phyloP scores from a whole-genome alignment of 2,888 invertebrate genomes.

The Pherbina coryleti region DNA sequence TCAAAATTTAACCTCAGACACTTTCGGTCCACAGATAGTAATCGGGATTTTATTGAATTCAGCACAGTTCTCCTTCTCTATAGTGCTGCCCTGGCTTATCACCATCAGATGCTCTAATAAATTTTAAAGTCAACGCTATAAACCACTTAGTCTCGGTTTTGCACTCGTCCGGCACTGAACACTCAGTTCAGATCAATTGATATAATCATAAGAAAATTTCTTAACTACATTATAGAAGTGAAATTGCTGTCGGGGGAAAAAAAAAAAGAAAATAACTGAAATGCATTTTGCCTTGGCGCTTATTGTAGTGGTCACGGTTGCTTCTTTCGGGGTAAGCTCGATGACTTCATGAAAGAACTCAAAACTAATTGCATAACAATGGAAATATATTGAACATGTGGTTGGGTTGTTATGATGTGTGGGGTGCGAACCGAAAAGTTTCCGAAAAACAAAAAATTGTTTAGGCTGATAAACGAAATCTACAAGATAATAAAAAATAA shows the following conservation, averaged over 20 bases:
- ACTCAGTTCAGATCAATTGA: background rate
- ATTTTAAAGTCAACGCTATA: background rate
- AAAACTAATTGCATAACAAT: too few relatives aligned
- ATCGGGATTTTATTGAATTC: background rate
- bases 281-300: background rate
- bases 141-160: slow-evolving; percentile 18
- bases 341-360: too few relatives aligned
- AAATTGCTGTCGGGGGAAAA: background rate
- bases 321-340: slow-evolving; percentile 11
- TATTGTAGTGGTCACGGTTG: background rate
- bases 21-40: background rate
- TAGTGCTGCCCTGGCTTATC: background rate
- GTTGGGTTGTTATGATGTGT: too few relatives aligned
- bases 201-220: background rate
- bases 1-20: background rate
- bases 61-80: background rate
- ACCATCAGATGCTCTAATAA: slow-evolving; percentile 13
- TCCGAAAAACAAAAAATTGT: too few relatives aligned
- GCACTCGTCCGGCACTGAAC: background rate
- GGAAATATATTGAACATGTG: too few relatives aligned
- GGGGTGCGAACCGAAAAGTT: too few relatives aligned
- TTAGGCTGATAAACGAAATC: too few relatives aligned
- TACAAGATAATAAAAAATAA: too few relatives aligned
- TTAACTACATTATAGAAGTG: background rate
- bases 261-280: background rate